Evolutionary conservation across 2,888 invertebrate genomes (phyloP).

Genomic region (Neuroscelio doddi): DNA sequence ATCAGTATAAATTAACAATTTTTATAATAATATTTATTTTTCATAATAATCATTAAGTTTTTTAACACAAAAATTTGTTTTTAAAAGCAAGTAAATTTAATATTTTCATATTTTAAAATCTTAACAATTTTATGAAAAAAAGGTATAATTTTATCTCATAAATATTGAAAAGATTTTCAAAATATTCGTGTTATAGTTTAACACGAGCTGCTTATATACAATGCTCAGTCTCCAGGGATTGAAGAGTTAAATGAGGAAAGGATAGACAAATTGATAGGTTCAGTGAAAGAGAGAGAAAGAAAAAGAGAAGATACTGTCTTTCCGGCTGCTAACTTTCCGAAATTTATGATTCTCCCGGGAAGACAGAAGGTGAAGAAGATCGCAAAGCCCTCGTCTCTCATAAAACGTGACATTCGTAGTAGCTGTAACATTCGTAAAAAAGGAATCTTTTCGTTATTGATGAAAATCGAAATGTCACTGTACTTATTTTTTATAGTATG

Average conservation of each 20-base stretch:
- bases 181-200: constrained; percentile 19
- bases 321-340: constrained; percentile 49
- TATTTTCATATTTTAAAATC: too few species aligned
- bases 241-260: constrained; percentile 19
- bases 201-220: constrained; percentile 1
- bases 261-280: constrained; percentile 11
- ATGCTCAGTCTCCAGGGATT: constrained; percentile 15
- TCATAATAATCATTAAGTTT: too few species aligned
- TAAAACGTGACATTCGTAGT: constrained; percentile 33
- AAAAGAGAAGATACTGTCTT: constrained; percentile 20
- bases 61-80: too few species aligned
- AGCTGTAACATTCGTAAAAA: constrained; percentile 22
- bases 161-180: not conserved
- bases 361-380: constrained; percentile 33
- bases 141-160: too few species aligned
- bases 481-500: too few species aligned
- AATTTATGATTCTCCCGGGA: constrained; percentile 58
- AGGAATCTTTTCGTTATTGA: constrained; percentile 21
- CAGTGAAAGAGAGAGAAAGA: constrained; percentile 19
- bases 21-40: too few species aligned
- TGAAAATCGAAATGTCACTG: constrained; percentile 7
- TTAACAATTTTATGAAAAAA: too few species aligned
- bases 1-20: too few species aligned
- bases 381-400: constrained; percentile 29
- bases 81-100: too few species aligned